A percentile compares a stretch with the other conserved stretches of the same genome.
phyloP scores from a whole-genome alignment of 2,113 vertebrate species.

The Plotosus lineatus region DNA sequence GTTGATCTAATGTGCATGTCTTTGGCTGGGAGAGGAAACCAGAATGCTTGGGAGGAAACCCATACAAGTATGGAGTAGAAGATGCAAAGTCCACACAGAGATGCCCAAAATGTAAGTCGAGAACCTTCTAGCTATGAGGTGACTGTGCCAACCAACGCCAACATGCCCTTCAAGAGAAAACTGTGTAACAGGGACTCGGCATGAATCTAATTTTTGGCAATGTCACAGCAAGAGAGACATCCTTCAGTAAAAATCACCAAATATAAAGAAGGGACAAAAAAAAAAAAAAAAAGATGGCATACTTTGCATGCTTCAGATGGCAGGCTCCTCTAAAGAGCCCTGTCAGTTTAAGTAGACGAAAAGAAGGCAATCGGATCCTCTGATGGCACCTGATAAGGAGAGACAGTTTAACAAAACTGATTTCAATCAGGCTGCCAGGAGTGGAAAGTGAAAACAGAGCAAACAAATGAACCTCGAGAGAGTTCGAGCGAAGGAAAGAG shows the following conservation, averaged over 20 bases:
- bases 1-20: too few relatives aligned
- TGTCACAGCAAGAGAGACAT: not conserved
- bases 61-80: too few relatives aligned
- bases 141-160: too few relatives aligned
- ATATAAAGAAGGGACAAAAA: slow-evolving; percentile 30
- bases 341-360: slow-evolving; percentile 63
- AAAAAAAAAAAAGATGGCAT: slow-evolving; percentile 52
- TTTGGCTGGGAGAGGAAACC: too few relatives aligned
- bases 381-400: slow-evolving; percentile 70
- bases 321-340: slow-evolving; percentile 65
- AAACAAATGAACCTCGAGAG: slow-evolving; percentile 64
- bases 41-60: too few relatives aligned
- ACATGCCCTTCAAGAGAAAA: not conserved
- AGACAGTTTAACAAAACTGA: slow-evolving; percentile 74
- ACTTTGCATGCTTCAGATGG: slow-evolving; percentile 68
- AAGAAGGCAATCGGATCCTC: slow-evolving; percentile 63
- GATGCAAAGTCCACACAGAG: too few relatives aligned
- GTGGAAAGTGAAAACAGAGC: slow-evolving; percentile 59
- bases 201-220: not conserved
- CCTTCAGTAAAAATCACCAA: slow-evolving; percentile 41
- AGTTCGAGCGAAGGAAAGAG: slow-evolving; percentile 14
- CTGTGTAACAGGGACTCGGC: not conserved
- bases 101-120: too few relatives aligned
- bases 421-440: slow-evolving; percentile 64
- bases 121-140: too few relatives aligned